phyloP scores from a whole-genome alignment of 2,797 vertebrate species.

The Aeoliscus strigatus region DNA sequence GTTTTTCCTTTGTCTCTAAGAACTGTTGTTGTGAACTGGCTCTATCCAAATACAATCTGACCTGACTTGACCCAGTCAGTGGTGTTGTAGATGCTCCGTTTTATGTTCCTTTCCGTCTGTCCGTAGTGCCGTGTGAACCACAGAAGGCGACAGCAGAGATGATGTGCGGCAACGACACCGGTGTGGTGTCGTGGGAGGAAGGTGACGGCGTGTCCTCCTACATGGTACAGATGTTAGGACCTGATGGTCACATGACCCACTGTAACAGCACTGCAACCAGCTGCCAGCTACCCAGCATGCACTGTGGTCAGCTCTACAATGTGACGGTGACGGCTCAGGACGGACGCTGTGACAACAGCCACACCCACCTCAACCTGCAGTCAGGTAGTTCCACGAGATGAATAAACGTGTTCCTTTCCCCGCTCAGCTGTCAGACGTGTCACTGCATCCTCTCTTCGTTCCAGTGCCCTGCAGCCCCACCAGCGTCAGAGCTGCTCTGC shows the following conservation, averaged over 20 bases:
- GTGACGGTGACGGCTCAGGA: conserved; percentile 69
- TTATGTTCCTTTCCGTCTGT: not conserved
- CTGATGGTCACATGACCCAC: conserved; percentile 54
- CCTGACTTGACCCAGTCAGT: too few relatives aligned
- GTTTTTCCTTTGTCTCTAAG: too few relatives aligned
- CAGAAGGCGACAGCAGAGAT: conserved; percentile 48
- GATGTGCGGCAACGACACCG: conserved; percentile 60
- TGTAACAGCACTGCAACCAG: conserved; percentile 49
- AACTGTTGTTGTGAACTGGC: too few relatives aligned
- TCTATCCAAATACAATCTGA: too few relatives aligned
- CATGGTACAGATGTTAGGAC: conserved; percentile 54
- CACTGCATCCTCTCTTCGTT: conserved; percentile 6
- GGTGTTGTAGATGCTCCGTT: too few relatives aligned
- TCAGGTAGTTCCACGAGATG: too few relatives aligned
- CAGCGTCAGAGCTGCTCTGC: conserved; percentile 48
- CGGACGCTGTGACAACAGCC: conserved; percentile 62
- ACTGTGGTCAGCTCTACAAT: conserved; percentile 75
- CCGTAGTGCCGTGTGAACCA: conserved; percentile 67
- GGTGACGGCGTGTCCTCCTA: conserved; percentile 50
- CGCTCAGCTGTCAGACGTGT: not conserved
- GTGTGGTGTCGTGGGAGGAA: conserved; percentile 68
- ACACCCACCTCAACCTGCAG: conserved; percentile 45
- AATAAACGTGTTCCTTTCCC: too few relatives aligned
- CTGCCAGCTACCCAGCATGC: conserved; percentile 63
- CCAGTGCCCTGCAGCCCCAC: conserved; percentile 71